Percentiles rank a stretch among this genome's conserved stretches.
Evolutionary conservation across 2,797 vertebrate species (phyloP).

Genomic region (Dryobates pubescens): DNA sequence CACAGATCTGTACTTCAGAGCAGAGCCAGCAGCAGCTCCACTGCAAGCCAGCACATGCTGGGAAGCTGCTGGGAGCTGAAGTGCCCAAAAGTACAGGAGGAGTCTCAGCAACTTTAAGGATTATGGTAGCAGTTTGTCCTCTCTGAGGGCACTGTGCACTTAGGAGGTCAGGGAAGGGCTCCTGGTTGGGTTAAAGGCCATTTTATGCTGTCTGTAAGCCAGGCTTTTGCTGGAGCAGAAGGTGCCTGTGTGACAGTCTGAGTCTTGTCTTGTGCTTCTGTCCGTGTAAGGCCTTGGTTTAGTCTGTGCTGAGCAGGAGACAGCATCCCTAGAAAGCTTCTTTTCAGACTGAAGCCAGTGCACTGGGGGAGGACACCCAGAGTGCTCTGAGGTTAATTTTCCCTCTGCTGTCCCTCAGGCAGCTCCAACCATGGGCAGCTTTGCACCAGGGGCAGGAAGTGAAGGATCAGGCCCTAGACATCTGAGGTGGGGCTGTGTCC

Average conservation of each 20-base stretch:
- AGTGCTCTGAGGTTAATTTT: background rate
- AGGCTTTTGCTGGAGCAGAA: background rate
- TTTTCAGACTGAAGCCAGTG: fast-evolving
- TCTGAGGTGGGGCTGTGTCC: fast-evolving
- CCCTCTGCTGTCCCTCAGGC: background rate
- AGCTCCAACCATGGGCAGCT: fast-evolving
- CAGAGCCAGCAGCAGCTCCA: background rate
- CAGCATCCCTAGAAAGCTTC: background rate
- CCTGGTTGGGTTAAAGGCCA: background rate
- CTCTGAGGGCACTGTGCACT: background rate
- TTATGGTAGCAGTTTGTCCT: too few relatives aligned
- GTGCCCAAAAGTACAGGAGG: fast-evolving
- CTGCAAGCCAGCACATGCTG: background rate
- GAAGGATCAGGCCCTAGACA: fast-evolving
- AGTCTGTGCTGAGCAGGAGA: fast-evolving
- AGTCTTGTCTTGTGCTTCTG: background rate
- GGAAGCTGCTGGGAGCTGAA: background rate
- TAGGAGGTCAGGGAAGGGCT: background rate
- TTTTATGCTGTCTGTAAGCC: background rate
- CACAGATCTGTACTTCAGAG: background rate
- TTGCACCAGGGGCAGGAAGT: too few relatives aligned
- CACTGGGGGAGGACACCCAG: fast-evolving
- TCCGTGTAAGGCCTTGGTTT: background rate
- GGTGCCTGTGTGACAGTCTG: fast-evolving
- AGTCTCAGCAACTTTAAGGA: background rate